Conservation (phyloP, 2,113 vertebrate species). For the Pan troglodytes region NHGRI_mPanTro3-v2.1_pri NC_072398.2:228794001-228794500, state of each 20-base stretch:
- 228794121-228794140: background rate
- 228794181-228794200: background rate
- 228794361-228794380: background rate
- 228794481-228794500: rapidly evolving
- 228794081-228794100: background rate
- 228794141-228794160: background rate
- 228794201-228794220: rapidly evolving
- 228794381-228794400: background rate
- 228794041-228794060: rapidly evolving
- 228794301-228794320: background rate
- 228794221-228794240: rapidly evolving
- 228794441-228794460: rapidly evolving
- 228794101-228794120: rapidly evolving
- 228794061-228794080: background rate
- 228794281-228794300: rapidly evolving
- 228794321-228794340: background rate
- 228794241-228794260: rapidly evolving
- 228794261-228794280: rapidly evolving
- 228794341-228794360: background rate
- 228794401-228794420: background rate
- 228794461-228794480: rapidly evolving
- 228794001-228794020: rapidly evolving
- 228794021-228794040: rapidly evolving
- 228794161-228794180: rapidly evolving
- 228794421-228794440: background rate